phyloP scores from a whole-genome alignment of 2,888 invertebrate species.

The Sialis lutaria region DNA sequence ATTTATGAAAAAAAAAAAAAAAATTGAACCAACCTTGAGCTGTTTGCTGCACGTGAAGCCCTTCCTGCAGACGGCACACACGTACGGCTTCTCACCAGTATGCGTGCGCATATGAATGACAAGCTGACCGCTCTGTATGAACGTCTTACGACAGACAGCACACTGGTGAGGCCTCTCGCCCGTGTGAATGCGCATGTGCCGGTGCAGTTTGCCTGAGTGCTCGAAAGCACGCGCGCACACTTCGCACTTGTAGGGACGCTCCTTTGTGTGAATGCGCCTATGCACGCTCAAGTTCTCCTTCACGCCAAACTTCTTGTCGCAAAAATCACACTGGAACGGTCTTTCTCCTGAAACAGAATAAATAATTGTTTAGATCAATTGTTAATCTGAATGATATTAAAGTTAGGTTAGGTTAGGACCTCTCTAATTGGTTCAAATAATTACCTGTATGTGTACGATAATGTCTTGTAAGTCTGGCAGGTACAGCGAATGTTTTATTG shows the following conservation, averaged over 20 bases:
- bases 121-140: conserved; percentile 79
- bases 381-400: too few species aligned
- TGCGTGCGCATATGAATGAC: conserved; percentile 84
- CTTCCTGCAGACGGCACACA: conserved; percentile 64
- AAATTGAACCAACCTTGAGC: conserved; percentile 35
- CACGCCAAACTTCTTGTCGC: conserved; percentile 82
- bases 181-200: conserved; percentile 82
- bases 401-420: too few species aligned
- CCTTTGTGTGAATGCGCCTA: conserved; percentile 77
- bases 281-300: conserved; percentile 86
- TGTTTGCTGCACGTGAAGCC: conserved; percentile 87
- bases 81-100: conserved; percentile 72
- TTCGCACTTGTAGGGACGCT: conserved; percentile 76
- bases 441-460: conserved; percentile 66
- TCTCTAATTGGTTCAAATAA: too few species aligned
- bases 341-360: conserved; percentile 46
- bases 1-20: too few species aligned
- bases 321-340: conserved; percentile 82
- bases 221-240: conserved; percentile 81
- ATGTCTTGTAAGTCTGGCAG: conserved; percentile 68
- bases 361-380: not conserved
- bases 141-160: conserved; percentile 72
- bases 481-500: conserved; percentile 79
- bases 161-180: conserved; percentile 83
- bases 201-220: conserved; percentile 76